phyloP scores from a whole-genome alignment of 1,140 invertebrate genomes.

The Fopius arisanus region DNA sequence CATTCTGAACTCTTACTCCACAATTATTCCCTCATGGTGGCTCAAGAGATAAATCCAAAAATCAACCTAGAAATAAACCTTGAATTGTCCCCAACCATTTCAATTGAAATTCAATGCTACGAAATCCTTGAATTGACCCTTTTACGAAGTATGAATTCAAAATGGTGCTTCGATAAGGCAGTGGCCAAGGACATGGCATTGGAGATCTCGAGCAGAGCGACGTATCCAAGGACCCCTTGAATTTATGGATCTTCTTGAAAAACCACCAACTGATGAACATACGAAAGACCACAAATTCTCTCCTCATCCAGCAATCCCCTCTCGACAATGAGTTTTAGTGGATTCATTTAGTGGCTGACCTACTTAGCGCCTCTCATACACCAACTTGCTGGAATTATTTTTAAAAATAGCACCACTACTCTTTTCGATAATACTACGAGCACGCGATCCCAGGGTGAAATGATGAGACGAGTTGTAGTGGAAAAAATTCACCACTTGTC shows the following conservation, averaged over 20 bases:
- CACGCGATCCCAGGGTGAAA: not conserved
- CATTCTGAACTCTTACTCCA: no score
- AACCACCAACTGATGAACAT: not conserved
- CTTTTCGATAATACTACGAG: not conserved
- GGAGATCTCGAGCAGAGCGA: not conserved
- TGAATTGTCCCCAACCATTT: not conserved
- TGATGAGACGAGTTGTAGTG: not conserved
- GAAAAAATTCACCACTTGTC: not conserved
- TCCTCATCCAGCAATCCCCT: not conserved
- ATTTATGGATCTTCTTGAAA: not conserved
- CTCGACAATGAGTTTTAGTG: not conserved
- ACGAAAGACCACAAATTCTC: not conserved
- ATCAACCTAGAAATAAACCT: not conserved
- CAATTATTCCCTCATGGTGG: no score
- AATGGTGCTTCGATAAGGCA: not conserved
- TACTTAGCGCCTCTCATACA: conserved; percentile 10
- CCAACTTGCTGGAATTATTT: conserved; percentile 16
- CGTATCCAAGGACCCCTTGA: not conserved
- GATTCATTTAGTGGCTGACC: conserved; percentile 23
- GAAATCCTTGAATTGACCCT: not conserved
- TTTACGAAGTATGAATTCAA: not conserved
- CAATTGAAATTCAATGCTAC: not conserved
- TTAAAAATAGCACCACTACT: conserved; percentile 21
- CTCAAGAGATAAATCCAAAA: no score
- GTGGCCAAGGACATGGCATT: not conserved